Conservation (phyloP, 2,888 invertebrate genomes). For the Sinopyrophorus schimmeli region DNA sequence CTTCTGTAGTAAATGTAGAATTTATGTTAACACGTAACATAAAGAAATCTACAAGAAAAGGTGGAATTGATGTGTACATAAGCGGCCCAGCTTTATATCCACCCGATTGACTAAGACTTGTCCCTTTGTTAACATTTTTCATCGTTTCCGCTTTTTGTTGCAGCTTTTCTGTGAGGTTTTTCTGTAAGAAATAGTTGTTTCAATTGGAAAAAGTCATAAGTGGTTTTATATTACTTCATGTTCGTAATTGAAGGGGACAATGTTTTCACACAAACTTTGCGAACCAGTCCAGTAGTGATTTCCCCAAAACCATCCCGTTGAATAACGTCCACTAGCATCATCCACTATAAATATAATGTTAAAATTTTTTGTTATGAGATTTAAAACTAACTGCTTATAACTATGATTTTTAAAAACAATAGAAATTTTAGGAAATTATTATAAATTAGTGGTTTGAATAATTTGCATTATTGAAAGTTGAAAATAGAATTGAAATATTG, state of each 20-base stretch:
- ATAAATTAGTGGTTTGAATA: too few relatives aligned
- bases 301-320: slow-evolving; percentile 80
- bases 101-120: slow-evolving; percentile 44
- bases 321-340: slow-evolving; percentile 75
- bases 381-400: too few relatives aligned
- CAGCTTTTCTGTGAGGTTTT: slow-evolving; percentile 44
- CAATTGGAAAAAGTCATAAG: not conserved
- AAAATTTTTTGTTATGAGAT: too few relatives aligned
- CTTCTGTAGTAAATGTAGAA: slow-evolving; percentile 60
- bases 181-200: slow-evolving; percentile 16
- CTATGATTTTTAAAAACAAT: too few relatives aligned
- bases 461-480: too few relatives aligned
- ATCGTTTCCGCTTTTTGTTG: slow-evolving; percentile 52
- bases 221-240: not conserved
- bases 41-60: slow-evolving; percentile 71
- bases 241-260: slow-evolving; percentile 53
- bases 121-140: not conserved
- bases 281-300: slow-evolving; percentile 84
- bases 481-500: too few relatives aligned
- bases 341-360: slow-evolving; percentile 63
- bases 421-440: too few relatives aligned
- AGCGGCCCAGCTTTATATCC: slow-evolving; percentile 45
- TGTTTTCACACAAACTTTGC: slow-evolving; percentile 69
- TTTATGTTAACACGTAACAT: slow-evolving; percentile 64
- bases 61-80: slow-evolving; percentile 55